Evolutionary conservation across 1,140 invertebrate species (phyloP), one percentile per base, ranked within the genome.

Genomic region (Megalonaias nervosa): DNA sequence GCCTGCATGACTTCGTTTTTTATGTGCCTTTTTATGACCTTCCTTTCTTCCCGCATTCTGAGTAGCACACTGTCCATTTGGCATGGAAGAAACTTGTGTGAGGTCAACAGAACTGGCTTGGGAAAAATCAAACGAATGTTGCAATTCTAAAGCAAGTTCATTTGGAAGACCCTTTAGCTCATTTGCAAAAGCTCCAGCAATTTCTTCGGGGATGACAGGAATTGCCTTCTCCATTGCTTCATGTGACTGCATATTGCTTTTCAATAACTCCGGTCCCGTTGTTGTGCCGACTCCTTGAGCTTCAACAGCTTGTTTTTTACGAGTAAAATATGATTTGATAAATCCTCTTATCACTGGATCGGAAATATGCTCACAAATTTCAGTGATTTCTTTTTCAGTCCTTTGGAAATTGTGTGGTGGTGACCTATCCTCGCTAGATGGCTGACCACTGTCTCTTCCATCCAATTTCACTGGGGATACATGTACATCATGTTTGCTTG

Each of bases 311-410:
- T 75, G 21, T 21, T 74, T 74, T 19, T 58, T 67, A 6, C 74
- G 73, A 55, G n/a, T 75, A 56, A 80, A 75, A 67, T 80, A 71
- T 21, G 78, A 80, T 60, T 71, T 80, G 5, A 80, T 58, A 75
- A 73, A 80, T 67, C 78, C 72, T 62, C 68, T 71, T 60, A 80
- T 55, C 14, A 80, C 68, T 58, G 78, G 78, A 61, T 80, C 78
- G 55, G 68, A 66, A n/a, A 80, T 75, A 15, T 72, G 59, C 57
- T 62, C 72, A 80, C 78, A 80, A 71, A 80, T 80, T 61, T 80
- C 73, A 71, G 67, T 75, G 13, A 80, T 71, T 64, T 78, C 76
- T 64, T 78, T 64, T 69, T 78, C 76, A 69, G 74, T 78, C 48
- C 69, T 78, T 48, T 73, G 66, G 11, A 71, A 62, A 38, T 78